Conservation (phyloP, 1,140 invertebrate genomes). For the Microplitis mediator region DNA sequence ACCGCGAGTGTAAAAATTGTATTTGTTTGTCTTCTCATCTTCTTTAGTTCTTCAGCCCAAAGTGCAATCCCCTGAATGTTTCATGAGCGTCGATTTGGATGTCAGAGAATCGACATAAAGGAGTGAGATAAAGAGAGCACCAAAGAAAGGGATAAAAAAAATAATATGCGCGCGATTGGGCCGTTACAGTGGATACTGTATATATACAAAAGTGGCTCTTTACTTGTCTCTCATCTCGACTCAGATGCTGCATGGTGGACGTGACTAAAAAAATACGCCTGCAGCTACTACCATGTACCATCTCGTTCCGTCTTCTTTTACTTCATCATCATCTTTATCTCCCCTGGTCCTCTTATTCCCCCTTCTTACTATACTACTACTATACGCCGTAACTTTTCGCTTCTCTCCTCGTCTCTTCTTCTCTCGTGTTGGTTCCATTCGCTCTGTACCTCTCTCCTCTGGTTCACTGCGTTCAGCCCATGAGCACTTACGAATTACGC, state of each 20-base stretch:
- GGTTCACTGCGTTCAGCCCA: conserved; percentile 14
- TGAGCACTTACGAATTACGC: conserved; percentile 48
- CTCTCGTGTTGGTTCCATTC: background rate
- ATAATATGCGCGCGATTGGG: background rate
- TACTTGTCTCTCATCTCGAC: too few species aligned
- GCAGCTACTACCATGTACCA: background rate
- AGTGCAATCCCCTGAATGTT: background rate
- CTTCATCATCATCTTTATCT: too few species aligned
- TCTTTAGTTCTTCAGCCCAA: background rate
- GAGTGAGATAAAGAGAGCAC: background rate
- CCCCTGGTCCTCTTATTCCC: too few species aligned
- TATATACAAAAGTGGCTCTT: too few species aligned
- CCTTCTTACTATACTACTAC: too few species aligned
- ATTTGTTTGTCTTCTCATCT: background rate
- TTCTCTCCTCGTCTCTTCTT: background rate
- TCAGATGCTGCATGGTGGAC: conserved; percentile 8
- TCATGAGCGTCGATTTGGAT: conserved; percentile 1
- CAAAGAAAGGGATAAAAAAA: background rate
- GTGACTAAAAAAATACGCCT: conserved; percentile 27
- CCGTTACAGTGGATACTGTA: conserved; percentile 5
- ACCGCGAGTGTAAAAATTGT: too few species aligned
- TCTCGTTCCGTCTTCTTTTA: too few species aligned
- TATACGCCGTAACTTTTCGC: background rate
- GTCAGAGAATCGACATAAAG: conserved; percentile 3
- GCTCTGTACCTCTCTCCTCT: conserved; percentile 24